A percentile compares a stretch with the other conserved stretches of the same genome.
These are phyloP conservation scores for Centruroides vittatus DNA, from an alignment of 1,140 invertebrate genomes.

Conservation along the genomic window DNA sequence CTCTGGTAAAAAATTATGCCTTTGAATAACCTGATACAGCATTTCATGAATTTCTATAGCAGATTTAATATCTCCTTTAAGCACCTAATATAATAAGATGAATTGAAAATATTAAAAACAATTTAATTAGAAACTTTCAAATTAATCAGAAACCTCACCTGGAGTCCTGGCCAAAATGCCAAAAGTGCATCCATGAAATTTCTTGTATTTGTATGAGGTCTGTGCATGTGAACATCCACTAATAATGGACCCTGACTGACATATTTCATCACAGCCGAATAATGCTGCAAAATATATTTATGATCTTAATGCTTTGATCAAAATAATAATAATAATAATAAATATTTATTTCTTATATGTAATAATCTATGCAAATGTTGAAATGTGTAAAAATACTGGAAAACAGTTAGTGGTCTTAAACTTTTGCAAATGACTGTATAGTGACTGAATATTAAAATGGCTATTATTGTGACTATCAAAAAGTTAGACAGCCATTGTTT, in stretches of 20 bases:
- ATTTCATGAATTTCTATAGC: slow-evolving; percentile 95
- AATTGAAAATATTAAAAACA: neutral
- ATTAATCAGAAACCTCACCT: slow-evolving; percentile 41
- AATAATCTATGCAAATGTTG: too few species aligned
- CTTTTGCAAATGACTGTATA: too few species aligned
- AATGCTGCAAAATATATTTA: slow-evolving; percentile 45
- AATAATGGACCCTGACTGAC: slow-evolving; percentile 81
- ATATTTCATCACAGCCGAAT: slow-evolving; percentile 97
- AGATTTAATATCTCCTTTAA: slow-evolving; percentile 86
- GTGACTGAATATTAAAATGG: too few species aligned
- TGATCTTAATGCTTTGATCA: too few species aligned
- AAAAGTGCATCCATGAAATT: slow-evolving; percentile 96
- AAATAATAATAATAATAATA: too few species aligned
- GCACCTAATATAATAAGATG: slow-evolving; percentile 36
- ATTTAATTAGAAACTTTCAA: too few species aligned
- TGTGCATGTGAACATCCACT: slow-evolving; percentile 96
- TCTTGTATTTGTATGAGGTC: slow-evolving; percentile 82
- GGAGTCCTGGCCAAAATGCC: slow-evolving; percentile 95
- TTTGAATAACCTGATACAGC: slow-evolving; percentile 86
- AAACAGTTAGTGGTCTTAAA: too few species aligned
- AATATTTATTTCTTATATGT: too few species aligned
- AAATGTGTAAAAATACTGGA: too few species aligned
- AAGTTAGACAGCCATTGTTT: too few species aligned
- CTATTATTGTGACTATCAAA: too few species aligned
- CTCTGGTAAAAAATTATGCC: slow-evolving; percentile 95